Conservation (phyloP, 2,888 invertebrate species). For the Leptura quadrifasciata region DNA sequence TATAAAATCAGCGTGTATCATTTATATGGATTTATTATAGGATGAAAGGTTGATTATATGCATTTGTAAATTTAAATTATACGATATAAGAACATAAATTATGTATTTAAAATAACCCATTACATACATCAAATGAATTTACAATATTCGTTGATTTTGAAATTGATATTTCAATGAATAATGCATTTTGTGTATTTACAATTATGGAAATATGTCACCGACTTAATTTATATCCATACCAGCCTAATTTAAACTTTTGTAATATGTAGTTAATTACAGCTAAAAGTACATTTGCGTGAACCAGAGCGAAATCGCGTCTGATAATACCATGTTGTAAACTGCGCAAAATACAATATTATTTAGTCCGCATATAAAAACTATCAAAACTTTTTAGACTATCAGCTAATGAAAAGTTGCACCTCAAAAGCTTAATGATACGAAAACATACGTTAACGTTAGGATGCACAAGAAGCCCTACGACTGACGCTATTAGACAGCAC, state of each 20-base stretch:
- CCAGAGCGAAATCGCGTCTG: not conserved
- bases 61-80: conserved; percentile 43
- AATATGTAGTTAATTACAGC: conserved; percentile 25
- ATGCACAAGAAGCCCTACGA: no score
- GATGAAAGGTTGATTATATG: conserved; percentile 46
- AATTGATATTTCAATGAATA: conserved; percentile 43
- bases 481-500: no score
- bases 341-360: not conserved
- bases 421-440: no score
- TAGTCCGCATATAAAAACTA: not conserved
- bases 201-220: conserved; percentile 45
- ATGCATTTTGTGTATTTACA: conserved; percentile 46
- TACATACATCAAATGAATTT: conserved; percentile 44
- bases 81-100: conserved; percentile 50
- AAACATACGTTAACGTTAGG: no score
- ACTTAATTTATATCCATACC: conserved; percentile 35
- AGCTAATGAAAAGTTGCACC: not conserved
- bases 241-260: conserved; percentile 40
- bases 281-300: conserved; percentile 1
- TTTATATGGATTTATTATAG: conserved; percentile 38
- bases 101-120: conserved; percentile 51
- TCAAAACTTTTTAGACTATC: not conserved
- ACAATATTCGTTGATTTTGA: conserved; percentile 43
- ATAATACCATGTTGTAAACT: not conserved
- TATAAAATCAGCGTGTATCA: conserved; percentile 40